A percentile compares a stretch with the other conserved stretches of the same genome.
phyloP scores from a whole-genome alignment of 2,888 invertebrate species.

The Dysmachus trigonus region DNA sequence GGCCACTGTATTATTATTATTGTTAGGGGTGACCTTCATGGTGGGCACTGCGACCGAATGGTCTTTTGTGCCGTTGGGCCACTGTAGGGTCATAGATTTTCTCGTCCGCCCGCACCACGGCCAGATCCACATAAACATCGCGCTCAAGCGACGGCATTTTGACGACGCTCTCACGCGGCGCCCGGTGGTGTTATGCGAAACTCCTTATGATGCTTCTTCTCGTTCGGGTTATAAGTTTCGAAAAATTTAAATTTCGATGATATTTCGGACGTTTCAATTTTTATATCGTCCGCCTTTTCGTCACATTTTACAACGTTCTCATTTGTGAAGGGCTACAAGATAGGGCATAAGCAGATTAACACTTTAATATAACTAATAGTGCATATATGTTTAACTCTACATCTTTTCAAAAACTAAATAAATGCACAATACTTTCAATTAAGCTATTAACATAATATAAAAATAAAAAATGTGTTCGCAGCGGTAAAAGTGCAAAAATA shows the following conservation, averaged over 20 bases:
- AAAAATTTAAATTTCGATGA: constrained; percentile 90
- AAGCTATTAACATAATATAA: too few species aligned
- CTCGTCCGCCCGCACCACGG: constrained; percentile 73
- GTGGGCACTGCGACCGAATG: too few species aligned
- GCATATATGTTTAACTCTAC: too few species aligned
- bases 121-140: constrained; percentile 77
- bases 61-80: too few species aligned
- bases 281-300: constrained; percentile 78
- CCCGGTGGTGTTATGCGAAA: constrained; percentile 92
- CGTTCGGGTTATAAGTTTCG: constrained; percentile 80
- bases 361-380: background rate
- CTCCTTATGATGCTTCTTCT: constrained; percentile 71
- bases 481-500: background rate
- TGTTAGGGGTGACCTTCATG: too few species aligned
- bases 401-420: background rate
- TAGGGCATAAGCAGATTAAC: background rate
- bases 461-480: too few species aligned
- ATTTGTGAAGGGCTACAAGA: constrained; percentile 45
- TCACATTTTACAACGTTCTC: constrained; percentile 80
- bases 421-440: too few species aligned
- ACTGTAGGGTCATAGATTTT: constrained; percentile 66
- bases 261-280: constrained; percentile 83
- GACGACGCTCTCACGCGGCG: constrained; percentile 79
- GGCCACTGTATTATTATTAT: too few species aligned
- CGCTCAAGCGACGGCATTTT: constrained; percentile 67